phyloP scores from a whole-genome alignment of 92 coral and sea anemone species.

The Phenganax stokvisi region DNA sequence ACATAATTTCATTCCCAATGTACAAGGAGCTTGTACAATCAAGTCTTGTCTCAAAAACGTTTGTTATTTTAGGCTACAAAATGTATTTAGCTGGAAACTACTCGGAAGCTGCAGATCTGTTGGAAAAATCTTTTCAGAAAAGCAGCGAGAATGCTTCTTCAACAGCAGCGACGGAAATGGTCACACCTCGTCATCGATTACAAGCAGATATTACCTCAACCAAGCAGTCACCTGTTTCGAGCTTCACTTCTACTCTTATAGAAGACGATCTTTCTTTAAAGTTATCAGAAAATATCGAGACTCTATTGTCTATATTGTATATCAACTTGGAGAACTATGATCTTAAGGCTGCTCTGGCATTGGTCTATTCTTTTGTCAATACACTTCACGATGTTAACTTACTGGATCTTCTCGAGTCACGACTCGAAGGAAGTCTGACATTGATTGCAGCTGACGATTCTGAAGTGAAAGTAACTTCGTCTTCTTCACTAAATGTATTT shows the following conservation, averaged over 20 bases:
- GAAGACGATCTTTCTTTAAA: slow-evolving; percentile 27
- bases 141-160: neutral
- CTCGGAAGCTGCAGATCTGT: slow-evolving; percentile 16
- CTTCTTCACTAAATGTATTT: slow-evolving; percentile 48
- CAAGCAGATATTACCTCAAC: slow-evolving; percentile 43
- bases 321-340: slow-evolving; percentile 78
- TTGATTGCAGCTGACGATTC: slow-evolving; percentile 51
- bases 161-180: neutral
- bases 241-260: slow-evolving; percentile 14
- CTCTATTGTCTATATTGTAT: slow-evolving; percentile 74
- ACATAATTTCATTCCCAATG: neutral
- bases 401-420: slow-evolving; percentile 43
- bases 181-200: neutral
- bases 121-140: slow-evolving; percentile 21
- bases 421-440: slow-evolving; percentile 42
- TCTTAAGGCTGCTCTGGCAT: slow-evolving; percentile 67
- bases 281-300: slow-evolving; percentile 52
- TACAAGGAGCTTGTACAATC: neutral
- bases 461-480: slow-evolving; percentile 36
- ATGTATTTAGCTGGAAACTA: slow-evolving; percentile 33
- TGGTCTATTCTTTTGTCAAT: slow-evolving; percentile 71
- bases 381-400: slow-evolving; percentile 34
- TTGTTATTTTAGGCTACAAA: slow-evolving; percentile 16
- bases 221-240: slow-evolving; percentile 13
- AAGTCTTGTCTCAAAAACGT: neutral